Conservation (phyloP, 2,113 vertebrate genomes). For the Notothenia coriiceps region DNA sequence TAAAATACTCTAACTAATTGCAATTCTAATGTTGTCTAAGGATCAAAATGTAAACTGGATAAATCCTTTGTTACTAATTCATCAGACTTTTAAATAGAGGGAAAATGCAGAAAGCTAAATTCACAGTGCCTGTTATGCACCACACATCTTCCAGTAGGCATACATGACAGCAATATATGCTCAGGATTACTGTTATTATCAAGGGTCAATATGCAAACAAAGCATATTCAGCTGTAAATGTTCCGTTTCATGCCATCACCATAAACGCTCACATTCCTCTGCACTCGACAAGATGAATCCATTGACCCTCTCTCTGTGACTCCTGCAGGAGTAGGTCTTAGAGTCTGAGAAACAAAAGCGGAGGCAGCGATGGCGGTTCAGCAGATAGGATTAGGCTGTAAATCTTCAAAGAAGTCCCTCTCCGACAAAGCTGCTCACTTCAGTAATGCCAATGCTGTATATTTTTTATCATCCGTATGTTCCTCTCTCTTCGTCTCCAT, state of each 20-base stretch:
- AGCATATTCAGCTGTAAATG: conserved; percentile 45
- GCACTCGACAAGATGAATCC: conserved; percentile 55
- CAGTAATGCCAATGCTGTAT: conserved; percentile 71
- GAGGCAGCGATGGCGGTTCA: conserved; percentile 62
- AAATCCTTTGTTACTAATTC: background rate
- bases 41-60: background rate
- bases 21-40: background rate
- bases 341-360: conserved; percentile 74
- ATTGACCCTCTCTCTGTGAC: conserved; percentile 63
- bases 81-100: background rate
- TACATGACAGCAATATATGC: conserved; percentile 8
- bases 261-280: conserved; percentile 51
- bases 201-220: conserved; percentile 54
- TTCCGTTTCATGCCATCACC: conserved; percentile 54
- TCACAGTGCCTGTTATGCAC: background rate
- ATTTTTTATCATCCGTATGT: conserved; percentile 43
- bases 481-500: background rate
- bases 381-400: conserved; percentile 78
- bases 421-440: conserved; percentile 61
- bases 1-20: background rate
- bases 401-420: conserved; percentile 81
- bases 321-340: conserved; percentile 72
- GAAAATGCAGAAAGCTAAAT: background rate
- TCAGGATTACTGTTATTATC: conserved; percentile 42
- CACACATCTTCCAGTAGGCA: background rate